phyloP scores from a whole-genome alignment of 2,888 invertebrate genomes.

The Lampropteryx suffumata region DNA sequence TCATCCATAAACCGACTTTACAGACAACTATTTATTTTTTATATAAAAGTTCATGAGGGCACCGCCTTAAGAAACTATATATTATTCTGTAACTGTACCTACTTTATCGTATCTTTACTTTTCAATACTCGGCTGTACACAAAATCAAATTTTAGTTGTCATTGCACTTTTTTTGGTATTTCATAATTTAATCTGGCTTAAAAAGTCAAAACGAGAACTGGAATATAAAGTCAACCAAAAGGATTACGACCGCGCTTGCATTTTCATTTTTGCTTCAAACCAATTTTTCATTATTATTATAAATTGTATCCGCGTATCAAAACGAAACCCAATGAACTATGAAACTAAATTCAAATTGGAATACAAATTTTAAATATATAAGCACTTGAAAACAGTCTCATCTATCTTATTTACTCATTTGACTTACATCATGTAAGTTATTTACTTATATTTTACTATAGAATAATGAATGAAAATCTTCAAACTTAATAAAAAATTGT shows the following conservation, averaged over 20 bases:
- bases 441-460: no score
- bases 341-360: conserved; percentile 7
- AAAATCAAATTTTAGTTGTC: background rate
- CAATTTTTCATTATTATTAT: conserved; percentile 5
- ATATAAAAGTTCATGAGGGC: no score
- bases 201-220: conserved; percentile 4
- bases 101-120: no score
- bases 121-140: no score
- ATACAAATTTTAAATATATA: conserved; percentile 2
- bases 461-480: no score
- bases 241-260: conserved; percentile 1
- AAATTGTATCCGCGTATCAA: conserved; percentile 8
- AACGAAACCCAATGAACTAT: conserved; percentile 3
- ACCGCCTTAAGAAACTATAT: no score
- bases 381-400: conserved; percentile 1
- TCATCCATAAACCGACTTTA: no score
- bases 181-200: conserved; percentile 1
- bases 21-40: no score
- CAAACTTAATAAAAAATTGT: no score
- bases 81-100: no score
- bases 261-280: conserved; percentile 12
- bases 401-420: background rate
- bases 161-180: background rate
- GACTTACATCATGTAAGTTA: no score
- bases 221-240: conserved; percentile 3